These are phyloP conservation scores for Malacoraja senta DNA, from an alignment of 2,797 vertebrate species.

Conservation along the genomic window DNA sequence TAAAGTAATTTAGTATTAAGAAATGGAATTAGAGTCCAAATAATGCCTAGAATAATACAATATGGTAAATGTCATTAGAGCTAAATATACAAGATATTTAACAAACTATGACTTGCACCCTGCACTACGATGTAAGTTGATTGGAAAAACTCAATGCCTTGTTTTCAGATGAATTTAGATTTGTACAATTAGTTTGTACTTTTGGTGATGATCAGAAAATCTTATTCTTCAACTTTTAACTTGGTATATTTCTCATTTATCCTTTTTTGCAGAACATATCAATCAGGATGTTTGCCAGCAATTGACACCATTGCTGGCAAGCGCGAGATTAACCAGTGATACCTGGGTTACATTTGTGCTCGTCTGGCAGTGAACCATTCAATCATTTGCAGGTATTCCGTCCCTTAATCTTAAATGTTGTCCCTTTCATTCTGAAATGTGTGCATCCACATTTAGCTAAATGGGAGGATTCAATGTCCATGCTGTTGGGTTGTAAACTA, in stretches of 20 bases:
- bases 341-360: constrained; percentile 56
- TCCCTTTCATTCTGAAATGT: no score
- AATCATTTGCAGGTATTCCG: no score
- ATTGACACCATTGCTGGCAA: constrained; percentile 74
- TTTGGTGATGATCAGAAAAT: background rate
- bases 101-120: no score
- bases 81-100: background rate
- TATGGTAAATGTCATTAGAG: background rate
- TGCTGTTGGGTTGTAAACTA: no score
- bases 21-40: background rate
- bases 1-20: background rate
- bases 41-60: background rate
- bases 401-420: no score
- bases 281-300: constrained; percentile 63
- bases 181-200: background rate
- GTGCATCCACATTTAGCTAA: no score
- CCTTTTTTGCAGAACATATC: constrained; percentile 56
- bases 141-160: background rate
- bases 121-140: background rate
- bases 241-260: background rate
- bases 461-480: no score
- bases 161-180: background rate
- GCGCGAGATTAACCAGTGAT: constrained; percentile 80
- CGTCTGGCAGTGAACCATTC: no score
- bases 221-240: background rate